Evolutionary conservation across 2,888 invertebrate genomes (phyloP), one percentile per base, ranked within the genome.

Genomic region (Heliconius cydno): DNA sequence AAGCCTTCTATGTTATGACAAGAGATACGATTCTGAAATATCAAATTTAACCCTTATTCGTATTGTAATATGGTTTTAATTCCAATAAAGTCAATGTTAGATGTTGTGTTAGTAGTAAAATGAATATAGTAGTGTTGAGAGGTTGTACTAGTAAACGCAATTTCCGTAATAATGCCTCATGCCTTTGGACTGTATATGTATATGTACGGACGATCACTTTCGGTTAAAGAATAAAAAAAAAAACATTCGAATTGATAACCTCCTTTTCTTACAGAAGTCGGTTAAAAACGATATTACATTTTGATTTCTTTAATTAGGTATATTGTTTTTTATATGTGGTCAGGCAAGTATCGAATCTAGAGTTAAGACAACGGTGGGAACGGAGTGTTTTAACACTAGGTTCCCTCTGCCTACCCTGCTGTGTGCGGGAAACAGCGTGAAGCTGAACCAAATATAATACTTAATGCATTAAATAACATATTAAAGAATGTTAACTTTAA

Each of bases 141-240:
- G 81, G 75, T 78, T 80, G 80, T 81, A 80, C 80, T 79, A 78
- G 83, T 83, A 83, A 81, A 84, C 84, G 83, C 85, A 86, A 86
- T 86, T 85, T 86, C 85, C 85, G 84, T 86, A 85, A 84, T 85
- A 85, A 85, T 85, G 83, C 84, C 84, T 80, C 77, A 85, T 85
- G 83, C 84, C 84, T 80, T 79, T 66, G 71, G 63, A 63, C 25
- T 74, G 70, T 22, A 74, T 70, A 71, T 66, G 57, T 68, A 79
- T 73, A 71, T 66, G 57, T 68, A 79, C 68, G 76, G 68, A 52
- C 79, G 79, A 79, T 77, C 71, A 71, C 77, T 76, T 85, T 83
- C 85, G 82, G 84, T 85, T 84, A 84, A 84, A 66, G 80, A 41
- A 22, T 28, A 28, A 28, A 28, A 28, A 28, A 28, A 28, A 28